Percentiles rank a stretch among this genome's conserved stretches.
Conservation (phyloP, 2,888 invertebrate genomes). For the Galeopsomyia nigrocyanea region DNA sequence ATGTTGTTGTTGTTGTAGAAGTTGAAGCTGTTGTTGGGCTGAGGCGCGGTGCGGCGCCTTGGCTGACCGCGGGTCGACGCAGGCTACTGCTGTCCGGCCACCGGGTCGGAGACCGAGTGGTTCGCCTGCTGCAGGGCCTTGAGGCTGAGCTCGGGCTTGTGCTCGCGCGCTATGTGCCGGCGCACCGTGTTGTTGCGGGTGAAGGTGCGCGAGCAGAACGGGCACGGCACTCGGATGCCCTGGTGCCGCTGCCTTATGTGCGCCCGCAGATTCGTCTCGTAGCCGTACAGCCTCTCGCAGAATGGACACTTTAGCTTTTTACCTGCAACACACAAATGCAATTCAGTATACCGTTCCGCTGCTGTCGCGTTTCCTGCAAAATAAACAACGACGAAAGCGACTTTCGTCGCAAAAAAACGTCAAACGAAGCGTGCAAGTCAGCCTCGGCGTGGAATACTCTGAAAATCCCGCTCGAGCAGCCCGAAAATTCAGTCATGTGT, state of each 20-base stretch:
- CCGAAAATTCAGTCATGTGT: no score
- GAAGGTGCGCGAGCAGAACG: constrained; percentile 91
- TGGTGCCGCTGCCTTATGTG: constrained; percentile 93
- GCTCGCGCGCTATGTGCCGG: constrained; percentile 91
- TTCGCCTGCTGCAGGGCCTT: constrained; percentile 74
- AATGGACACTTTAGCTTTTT: constrained; percentile 93
- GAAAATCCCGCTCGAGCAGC: no score
- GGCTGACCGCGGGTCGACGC: neutral
- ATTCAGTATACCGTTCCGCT: neutral
- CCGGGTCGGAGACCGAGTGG: constrained; percentile 62
- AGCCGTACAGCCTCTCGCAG: constrained; percentile 92
- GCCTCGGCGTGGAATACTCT: no score
- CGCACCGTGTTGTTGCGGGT: constrained; percentile 94
- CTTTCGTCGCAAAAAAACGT: no score
- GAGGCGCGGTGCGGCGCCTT: neutral
- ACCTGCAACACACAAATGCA: constrained; percentile 72
- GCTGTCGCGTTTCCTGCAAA: no score
- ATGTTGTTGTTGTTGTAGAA: neutral
- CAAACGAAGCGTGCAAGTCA: no score
- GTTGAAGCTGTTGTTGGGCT: neutral
- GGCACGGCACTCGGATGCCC: constrained; percentile 92
- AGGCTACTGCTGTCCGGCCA: constrained; percentile 59
- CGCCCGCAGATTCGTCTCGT: constrained; percentile 92
- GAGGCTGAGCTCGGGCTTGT: constrained; percentile 81
- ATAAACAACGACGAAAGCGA: no score